These are phyloP conservation scores for Heliconius hortense DNA, from an alignment of 2,888 invertebrate species.

Conservation along the genomic window DNA sequence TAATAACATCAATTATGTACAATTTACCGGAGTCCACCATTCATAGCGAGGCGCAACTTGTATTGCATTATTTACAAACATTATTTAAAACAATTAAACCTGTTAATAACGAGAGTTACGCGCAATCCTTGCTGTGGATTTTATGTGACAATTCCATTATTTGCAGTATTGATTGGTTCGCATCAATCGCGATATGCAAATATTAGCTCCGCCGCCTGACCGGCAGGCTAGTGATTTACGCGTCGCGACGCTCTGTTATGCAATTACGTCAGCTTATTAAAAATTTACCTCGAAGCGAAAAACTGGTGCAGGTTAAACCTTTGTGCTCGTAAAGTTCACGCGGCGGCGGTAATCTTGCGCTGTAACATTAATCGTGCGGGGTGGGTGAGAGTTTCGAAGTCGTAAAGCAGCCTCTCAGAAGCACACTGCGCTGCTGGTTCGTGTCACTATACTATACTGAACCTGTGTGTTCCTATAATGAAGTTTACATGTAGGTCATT, in stretches of 20 bases:
- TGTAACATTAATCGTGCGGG: conserved; percentile 38
- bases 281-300: conserved; percentile 59
- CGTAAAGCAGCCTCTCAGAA: conserved; percentile 40
- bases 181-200: conserved; percentile 81
- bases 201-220: conserved; percentile 73
- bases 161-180: conserved; percentile 80
- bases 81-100: conserved; percentile 50
- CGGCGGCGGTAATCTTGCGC: conserved; percentile 34
- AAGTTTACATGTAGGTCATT: neutral
- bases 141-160: conserved; percentile 76
- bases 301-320: conserved; percentile 36
- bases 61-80: conserved; percentile 34
- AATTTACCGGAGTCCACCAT: conserved; percentile 31
- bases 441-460: conserved; percentile 42
- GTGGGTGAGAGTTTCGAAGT: conserved; percentile 38
- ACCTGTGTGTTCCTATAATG: neutral
- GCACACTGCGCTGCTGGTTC: conserved; percentile 42
- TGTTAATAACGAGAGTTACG: conserved; percentile 51
- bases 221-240: conserved; percentile 68
- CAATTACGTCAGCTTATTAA: conserved; percentile 79
- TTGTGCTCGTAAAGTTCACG: conserved; percentile 33
- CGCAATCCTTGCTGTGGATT: conserved; percentile 68
- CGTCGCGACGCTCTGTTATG: conserved; percentile 71
- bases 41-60: conserved; percentile 37
- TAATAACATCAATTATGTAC: conserved; percentile 31